Evolutionary conservation across 1,140 invertebrate species (phyloP).

Genomic region (Brachionus rubens): DNA sequence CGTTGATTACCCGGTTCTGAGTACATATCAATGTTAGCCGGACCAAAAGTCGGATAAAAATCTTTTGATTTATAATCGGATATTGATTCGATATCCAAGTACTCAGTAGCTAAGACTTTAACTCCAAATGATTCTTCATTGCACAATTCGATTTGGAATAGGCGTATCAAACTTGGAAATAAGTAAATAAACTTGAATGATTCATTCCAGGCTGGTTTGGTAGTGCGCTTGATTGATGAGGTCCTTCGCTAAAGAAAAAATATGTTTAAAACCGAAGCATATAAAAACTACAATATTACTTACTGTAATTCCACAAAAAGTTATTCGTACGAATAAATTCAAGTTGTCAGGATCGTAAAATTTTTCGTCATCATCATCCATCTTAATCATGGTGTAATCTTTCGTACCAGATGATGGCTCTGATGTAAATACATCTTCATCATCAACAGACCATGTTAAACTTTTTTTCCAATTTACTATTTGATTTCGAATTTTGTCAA

Average conservation of each 20-base stretch:
- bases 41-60: constrained; percentile 37
- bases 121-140: constrained; percentile 7
- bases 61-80: neutral
- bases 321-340: constrained; percentile 36
- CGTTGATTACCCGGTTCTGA: constrained; percentile 25
- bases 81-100: constrained; percentile 31
- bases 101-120: constrained; percentile 32
- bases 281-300: neutral
- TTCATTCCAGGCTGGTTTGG: constrained; percentile 37
- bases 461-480: constrained; percentile 7
- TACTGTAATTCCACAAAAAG: constrained; percentile 21
- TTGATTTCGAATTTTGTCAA: constrained; percentile 11
- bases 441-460: neutral
- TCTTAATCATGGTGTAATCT: neutral
- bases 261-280: neutral
- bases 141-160: constrained; percentile 26
- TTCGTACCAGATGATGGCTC: neutral
- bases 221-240: constrained; percentile 4
- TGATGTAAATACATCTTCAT: neutral
- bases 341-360: neutral
- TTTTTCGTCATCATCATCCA: neutral
- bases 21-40: constrained; percentile 32
- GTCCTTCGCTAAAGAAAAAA: constrained; percentile 6
- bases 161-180: constrained; percentile 27
- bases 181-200: constrained; percentile 25